Conservation (phyloP, 2,888 invertebrate genomes). For the Bruchidius siliquastri region DNA sequence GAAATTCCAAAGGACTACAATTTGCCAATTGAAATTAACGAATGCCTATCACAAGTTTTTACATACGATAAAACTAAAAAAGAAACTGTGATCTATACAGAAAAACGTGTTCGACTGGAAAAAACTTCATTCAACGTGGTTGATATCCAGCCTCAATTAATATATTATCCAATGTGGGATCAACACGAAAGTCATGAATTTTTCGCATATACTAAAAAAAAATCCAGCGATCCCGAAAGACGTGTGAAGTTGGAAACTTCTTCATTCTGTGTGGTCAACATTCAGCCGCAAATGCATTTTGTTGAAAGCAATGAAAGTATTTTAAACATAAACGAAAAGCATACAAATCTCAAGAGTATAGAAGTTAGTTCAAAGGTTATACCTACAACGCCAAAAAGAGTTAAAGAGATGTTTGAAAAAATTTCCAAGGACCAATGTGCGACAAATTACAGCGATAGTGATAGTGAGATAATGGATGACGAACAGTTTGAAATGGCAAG, state of each 20-base stretch:
- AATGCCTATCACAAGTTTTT: background rate
- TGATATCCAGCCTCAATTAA: background rate
- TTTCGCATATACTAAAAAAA: constrained; percentile 1
- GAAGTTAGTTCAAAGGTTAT: constrained; percentile 8
- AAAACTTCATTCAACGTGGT: background rate
- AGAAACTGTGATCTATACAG: background rate
- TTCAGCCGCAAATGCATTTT: constrained; percentile 15
- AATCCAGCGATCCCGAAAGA: background rate
- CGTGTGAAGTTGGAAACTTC: constrained; percentile 6
- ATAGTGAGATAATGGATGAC: constrained; percentile 24
- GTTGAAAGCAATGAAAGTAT: constrained; percentile 13
- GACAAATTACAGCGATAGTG: constrained; percentile 14
- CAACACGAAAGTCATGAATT: constrained; percentile 4
- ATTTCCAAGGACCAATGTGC: constrained; percentile 6
- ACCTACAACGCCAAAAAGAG: constrained; percentile 19
- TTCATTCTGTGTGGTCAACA: constrained; percentile 9
- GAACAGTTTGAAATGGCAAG: constrained; percentile 20
- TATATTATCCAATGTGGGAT: background rate
- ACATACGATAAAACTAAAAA: background rate
- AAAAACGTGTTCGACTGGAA: background rate
- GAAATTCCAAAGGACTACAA: background rate
- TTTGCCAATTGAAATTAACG: background rate
- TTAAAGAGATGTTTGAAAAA: constrained; percentile 26
- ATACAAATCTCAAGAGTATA: background rate
- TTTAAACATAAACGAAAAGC: background rate